Evolutionary conservation across 2,797 vertebrate species (phyloP), one percentile per base, ranked within the genome.

Genomic region (Poecilia picta): DNA sequence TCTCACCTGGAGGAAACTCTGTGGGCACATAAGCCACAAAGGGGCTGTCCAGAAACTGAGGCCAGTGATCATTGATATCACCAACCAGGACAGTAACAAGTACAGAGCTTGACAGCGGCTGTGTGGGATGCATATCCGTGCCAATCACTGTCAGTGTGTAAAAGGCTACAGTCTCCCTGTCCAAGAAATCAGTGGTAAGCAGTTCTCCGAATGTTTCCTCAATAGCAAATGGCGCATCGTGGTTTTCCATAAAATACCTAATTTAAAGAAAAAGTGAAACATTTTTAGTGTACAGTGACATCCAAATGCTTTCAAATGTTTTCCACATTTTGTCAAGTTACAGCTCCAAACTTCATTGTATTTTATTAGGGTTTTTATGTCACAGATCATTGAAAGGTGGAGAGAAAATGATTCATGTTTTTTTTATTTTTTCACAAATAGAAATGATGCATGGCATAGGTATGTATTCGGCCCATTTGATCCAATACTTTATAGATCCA

Each of bases 31-130:
- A 93, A 31, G 95, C 94, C 79, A 96, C 94, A 84, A 95, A 96
- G 11, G 95, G 96, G 77, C 93, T 91, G 89, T 96, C 91, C 74
- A 93, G 82, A 85, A 96, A 96, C 80, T 93, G 89, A 1, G 96
- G 96, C 84, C 87, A 81, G 79, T 95, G 85, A 88, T 96, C 96
- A 47, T 96, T 96, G 71, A 95, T 84, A 81, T 96, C 96, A 36
- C 82, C 90, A 77, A 96, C 84, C 2, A 90, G 89, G 62, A 96
- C 93, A 31, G 80, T 91, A 25, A 96, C 93, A 25, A 89, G 78
- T 75, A 93, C 91, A 53, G 93, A 95, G 88, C 88, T 95, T 28
- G 95, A 95, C 13, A 95, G 88, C 80, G 94, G 91, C 77, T 85
- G 74, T 20, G 85, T 89, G 0, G 91, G 86, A 86, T 95, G 86